phyloP scores from a whole-genome alignment of 2,113 vertebrate species.

The Poicephalus gulielmi region DNA sequence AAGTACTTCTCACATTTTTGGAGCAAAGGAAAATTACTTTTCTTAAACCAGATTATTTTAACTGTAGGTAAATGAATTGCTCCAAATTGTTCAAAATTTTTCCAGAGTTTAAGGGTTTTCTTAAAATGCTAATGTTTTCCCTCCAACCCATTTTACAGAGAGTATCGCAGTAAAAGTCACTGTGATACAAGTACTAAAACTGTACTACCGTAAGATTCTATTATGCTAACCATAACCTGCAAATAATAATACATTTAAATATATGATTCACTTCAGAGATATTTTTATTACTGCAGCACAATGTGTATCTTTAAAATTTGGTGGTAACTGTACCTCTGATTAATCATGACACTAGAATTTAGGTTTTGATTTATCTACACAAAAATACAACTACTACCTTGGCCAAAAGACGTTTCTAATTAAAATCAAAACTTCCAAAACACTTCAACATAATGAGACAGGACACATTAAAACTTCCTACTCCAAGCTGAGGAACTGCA shows the following conservation, averaged over 20 bases:
- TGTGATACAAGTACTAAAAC: not conserved
- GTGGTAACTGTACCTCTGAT: not conserved
- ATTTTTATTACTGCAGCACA: not conserved
- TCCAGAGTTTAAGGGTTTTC: not conserved
- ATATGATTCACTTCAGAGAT: not conserved
- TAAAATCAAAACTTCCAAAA: not conserved
- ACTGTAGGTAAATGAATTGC: not conserved
- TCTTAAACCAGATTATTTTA: not conserved
- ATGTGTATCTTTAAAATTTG: not conserved
- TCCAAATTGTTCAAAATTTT: not conserved
- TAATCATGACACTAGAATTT: not conserved
- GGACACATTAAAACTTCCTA: not conserved
- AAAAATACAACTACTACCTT: not conserved
- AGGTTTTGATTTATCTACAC: not conserved
- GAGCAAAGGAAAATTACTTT: conserved; percentile 7
- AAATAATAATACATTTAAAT: not conserved
- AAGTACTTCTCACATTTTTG: not conserved
- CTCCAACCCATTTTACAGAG: not conserved
- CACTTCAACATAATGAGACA: not conserved
- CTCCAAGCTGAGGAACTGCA: not conserved
- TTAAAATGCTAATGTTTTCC: not conserved
- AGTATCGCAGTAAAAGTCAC: not conserved
- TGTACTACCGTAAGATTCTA: not conserved
- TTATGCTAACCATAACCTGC: not conserved
- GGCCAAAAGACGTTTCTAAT: not conserved